Base-by-base conservation (phyloP, 2,888 invertebrate species). In the Aleiodes alternator region DNA sequence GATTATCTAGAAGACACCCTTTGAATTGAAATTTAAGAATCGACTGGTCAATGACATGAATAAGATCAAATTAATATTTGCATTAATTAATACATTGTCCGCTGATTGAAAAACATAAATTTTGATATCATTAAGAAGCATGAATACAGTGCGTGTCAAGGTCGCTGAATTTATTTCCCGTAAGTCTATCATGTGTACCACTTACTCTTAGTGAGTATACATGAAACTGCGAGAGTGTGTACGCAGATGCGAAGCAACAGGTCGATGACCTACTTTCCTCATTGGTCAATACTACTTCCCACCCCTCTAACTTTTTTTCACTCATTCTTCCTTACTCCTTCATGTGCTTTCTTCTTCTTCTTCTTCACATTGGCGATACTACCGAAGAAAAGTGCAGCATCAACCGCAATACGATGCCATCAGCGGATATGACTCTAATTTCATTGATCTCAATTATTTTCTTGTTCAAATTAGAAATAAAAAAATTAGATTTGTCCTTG, bases 211-310 rank as follows among this genome's bases (percentile, higher is more conserved):
- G 55, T 29, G 8, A 31, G 9, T 69, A 48, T 7, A 8, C 16
- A 12, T 56, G 71, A 23, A 11, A 71, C 8, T 29, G 16, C 31
- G 50, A 14, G 29, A 38, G 73, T 59, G 43, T 31, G 43, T 29
- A 55, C 66, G 69, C 64, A 50, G 75, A 53, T 51, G 55, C 51
- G 14, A 77, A 77, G 80, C 83, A 82, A 81, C 85, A 84, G 84
- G 84, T 86, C 84, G 82, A 79, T 86, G 87, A 81, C 87, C 86
- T 84, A 87, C 88, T 88, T 88, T 86, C 85, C 81, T 84, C 82
- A 80, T 80, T 83, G 78, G 79, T 79, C 80, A 79, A 83, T 82
- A 78, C 80, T 78, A 82, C 83, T 82, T 81, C 83, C 80, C 76
- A 79, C 73, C 78, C 76, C 77, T 80, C 78, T 29, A 53, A 53